Base-by-base conservation (phyloP, 2,113 vertebrate genomes). In the Atherinomorus stipes region DNA sequence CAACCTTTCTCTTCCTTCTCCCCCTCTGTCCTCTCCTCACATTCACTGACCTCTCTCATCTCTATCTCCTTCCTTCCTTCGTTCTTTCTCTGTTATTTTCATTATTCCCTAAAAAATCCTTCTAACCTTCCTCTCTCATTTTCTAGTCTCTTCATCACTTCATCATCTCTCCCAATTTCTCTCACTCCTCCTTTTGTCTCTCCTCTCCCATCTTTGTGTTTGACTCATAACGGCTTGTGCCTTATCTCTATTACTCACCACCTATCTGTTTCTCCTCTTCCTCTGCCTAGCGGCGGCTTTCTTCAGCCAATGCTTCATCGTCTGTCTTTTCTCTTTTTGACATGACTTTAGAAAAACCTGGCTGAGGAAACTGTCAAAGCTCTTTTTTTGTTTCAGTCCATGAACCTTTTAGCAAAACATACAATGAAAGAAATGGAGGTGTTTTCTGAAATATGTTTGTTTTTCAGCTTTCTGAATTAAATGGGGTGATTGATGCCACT, bases 81-180 rank as follows among this genome's bases (percentile, higher is more conserved):
- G 1, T 21, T 34, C 13, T 63, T 44, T 38, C 60, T 79, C 69
- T 71, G 16, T 71, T 74, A 52, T 65, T 71, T 61, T 62, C 38
- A 64, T 80, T 34, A 80, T 63, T 54, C 51, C n/a, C 47, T 19
- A n/a, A 26, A 50, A 25, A 68, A 6, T 50, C n/a, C 45, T 28
- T 44, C 53, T 38, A 60, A 67, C 76, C 64, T 50, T 61, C 1
- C 6, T 34, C 61, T 23, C 64, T 76, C 68, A 59, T 81, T 74
- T 68, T 71, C 60, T 38, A 74, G 81, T 79, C 77, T 58, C 45
- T 74, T 87, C 51, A 54, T 80, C 69, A 56, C 45, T 74, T 87
- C 51, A 54, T 80, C 65, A 50, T 49, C 31, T 78, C 71, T n/a
- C 11, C 67, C 64, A 25, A 5, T 75, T 71, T 49, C 71, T 74